A percentile compares a stretch with the other conserved stretches of the same genome.
Evolutionary conservation across 1,140 invertebrate species (phyloP).

Genomic region (Zaprionus camerounensis): DNA sequence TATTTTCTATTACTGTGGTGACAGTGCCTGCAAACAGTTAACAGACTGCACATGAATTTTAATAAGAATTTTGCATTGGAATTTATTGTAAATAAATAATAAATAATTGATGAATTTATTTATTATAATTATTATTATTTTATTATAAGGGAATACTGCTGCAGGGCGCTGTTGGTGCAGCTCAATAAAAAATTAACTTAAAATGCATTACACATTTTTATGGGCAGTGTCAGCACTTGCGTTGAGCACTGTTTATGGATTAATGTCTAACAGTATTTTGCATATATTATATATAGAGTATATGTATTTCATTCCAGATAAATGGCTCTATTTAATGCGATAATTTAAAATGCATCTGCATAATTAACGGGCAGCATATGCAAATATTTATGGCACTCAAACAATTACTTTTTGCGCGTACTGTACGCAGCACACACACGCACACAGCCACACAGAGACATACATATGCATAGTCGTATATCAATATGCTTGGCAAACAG

Average conservation of each 20-base stretch:
- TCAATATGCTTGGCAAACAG: constrained; percentile 53
- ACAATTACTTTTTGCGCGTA: constrained; percentile 1
- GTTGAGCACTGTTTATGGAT: constrained; percentile 1
- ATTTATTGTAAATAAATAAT: not conserved
- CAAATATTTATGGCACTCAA: constrained; percentile 1
- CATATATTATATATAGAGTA: not conserved
- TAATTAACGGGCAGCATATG: not conserved
- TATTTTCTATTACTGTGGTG: constrained; percentile 14
- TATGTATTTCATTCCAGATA: not conserved
- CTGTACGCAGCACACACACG: constrained; percentile 9
- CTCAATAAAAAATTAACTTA: not conserved
- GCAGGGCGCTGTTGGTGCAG: not conserved
- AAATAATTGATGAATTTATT: not conserved
- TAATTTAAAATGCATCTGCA: constrained; percentile 10
- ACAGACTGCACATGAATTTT: not conserved
- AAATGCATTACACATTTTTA: not conserved
- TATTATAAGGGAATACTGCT: not conserved
- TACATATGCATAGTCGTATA: constrained; percentile 27
- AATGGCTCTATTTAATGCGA: not conserved
- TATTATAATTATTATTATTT: not conserved
- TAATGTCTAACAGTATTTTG: constrained; percentile 1
- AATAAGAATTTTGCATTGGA: too few species aligned
- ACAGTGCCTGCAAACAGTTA: constrained; percentile 2
- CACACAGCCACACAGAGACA: not conserved
- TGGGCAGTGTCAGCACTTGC: not conserved